Evolutionary conservation across 2,797 vertebrate species (phyloP).

Genomic region (Rhadinocentrus ornatus): DNA sequence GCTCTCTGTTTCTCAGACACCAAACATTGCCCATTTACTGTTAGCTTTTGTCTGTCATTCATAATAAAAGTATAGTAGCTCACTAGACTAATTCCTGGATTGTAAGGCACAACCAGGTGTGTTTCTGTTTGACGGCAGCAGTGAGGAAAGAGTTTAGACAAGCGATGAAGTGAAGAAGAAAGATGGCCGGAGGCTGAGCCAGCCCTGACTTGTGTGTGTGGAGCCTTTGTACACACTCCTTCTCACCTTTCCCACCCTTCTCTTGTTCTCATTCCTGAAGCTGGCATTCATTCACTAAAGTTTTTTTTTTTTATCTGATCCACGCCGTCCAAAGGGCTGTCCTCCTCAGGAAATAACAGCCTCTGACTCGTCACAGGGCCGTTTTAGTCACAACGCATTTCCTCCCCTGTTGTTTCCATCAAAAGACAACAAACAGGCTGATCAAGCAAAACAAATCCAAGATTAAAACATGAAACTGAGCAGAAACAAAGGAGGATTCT

Average conservation of each 20-base stretch:
- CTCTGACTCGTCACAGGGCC: constrained; percentile 25
- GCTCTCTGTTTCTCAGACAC: neutral
- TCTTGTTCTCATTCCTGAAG: constrained; percentile 56
- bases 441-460: neutral
- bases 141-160: constrained; percentile 15
- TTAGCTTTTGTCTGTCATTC: neutral
- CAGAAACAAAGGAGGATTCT: neutral
- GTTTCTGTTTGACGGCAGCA: constrained; percentile 3
- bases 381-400: constrained; percentile 34
- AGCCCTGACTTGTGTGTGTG: constrained; percentile 49
- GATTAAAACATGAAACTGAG: neutral
- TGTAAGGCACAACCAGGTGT: constrained; percentile 3
- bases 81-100: neutral
- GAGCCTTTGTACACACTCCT: constrained; percentile 20
- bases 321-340: neutral
- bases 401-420: constrained; percentile 32
- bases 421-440: constrained; percentile 17
- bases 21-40: too few species aligned
- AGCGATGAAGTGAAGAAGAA: constrained; percentile 28
- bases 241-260: constrained; percentile 64
- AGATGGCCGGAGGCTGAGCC: constrained; percentile 48
- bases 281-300: constrained; percentile 56
- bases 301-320: constrained; percentile 2
- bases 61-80: neutral
- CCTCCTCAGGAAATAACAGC: neutral